A percentile compares a stretch with the other conserved stretches of the same genome.
phyloP scores from a whole-genome alignment of 30 jellyfish, hydroid and myxozoan genomes.

The Hydractinia echinata region DNA sequence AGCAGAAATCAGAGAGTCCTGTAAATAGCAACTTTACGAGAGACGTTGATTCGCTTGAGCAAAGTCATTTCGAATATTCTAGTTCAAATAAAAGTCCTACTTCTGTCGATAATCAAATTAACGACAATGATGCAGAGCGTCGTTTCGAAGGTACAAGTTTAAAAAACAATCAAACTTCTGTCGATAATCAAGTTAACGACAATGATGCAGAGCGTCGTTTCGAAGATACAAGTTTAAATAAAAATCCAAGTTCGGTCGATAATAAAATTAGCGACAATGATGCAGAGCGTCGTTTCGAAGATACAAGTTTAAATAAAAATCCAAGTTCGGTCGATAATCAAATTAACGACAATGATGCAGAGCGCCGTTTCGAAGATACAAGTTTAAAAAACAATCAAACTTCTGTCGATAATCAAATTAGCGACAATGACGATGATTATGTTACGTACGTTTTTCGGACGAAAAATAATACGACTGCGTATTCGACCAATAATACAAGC shows the following conservation, averaged over 20 bases:
- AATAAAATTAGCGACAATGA: background rate
- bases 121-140: background rate
- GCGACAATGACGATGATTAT: background rate
- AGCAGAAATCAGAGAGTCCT: no score
- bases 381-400: background rate
- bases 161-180: background rate
- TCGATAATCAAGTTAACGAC: background rate
- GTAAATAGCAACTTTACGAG: no score
- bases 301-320: background rate
- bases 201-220: background rate
- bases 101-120: background rate
- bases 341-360: background rate
- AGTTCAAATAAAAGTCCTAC: background rate
- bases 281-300: no score
- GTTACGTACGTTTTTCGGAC: constrained; percentile 6
- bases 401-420: background rate
- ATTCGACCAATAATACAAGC: no score
- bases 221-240: background rate
- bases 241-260: background rate
- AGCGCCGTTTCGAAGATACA: background rate
- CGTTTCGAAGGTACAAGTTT: no score
- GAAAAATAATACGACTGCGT: background rate
- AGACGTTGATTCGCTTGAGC: no score
- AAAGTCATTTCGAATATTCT: no score
- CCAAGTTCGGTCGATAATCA: background rate